Evolutionary conservation across 1,140 invertebrate genomes (phyloP), one percentile per base, ranked within the genome.

Genomic region (Hylaeus anthracinus): DNA sequence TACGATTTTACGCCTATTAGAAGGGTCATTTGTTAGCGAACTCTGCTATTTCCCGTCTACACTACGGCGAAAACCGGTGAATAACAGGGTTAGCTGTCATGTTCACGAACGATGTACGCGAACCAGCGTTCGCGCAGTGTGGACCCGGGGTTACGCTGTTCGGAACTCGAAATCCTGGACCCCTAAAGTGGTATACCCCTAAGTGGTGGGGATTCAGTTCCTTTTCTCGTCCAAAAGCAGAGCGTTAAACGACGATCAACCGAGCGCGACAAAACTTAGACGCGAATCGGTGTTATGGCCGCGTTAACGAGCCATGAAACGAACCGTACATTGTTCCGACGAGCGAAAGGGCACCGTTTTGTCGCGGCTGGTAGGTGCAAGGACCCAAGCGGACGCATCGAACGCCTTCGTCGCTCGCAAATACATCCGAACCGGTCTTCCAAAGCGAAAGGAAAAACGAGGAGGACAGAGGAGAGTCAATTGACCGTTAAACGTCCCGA

Each of bases 371-470:
- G 56, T 48, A 51, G 51, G 60, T 71, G 78, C 70, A 66, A 51
- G 45, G 53, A 61, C 75, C 58, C 95, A 95, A 95, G 63, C 58
- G 48, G 56, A 55, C 39, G 15, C 51, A 9, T 8, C 51, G 6
- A 6, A 37, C 60, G 60, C 60, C 60, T 37, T 15, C n/a, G 37
- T 12, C 14, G 5, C 8, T 63, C 15, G 48, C 56, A 1, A 43
- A 61, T 15, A 45, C 56, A 56, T 26, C n/a, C 43, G 61, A 71
- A 64, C 67, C 72, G 60, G 60, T 73, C 72, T 63, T 56, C 60
- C 45, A 48, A n/a, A 95, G 96, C 95, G 95, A 96, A 96, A 81
- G 51, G 45, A 67, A 69, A 12, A 64, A 64, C 56, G 37, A 55
- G 64, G 43, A 56, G 71, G 74, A 83, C 51, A 37, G 56, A 58